Evolutionary conservation across 2,888 invertebrate genomes (phyloP).

Genomic region (Calameuta idolon): DNA sequence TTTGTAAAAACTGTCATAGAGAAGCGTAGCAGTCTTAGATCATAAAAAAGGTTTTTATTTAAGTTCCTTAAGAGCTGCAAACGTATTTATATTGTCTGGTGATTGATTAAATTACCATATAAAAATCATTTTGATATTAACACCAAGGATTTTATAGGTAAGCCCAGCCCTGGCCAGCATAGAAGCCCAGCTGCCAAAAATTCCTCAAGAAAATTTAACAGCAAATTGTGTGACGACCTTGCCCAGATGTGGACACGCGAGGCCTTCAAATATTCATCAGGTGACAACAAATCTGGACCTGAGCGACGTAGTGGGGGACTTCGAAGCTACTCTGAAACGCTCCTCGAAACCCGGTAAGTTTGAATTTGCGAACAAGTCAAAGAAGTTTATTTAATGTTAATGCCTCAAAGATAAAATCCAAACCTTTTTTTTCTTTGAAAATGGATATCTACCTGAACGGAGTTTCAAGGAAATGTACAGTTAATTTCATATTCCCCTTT

Average conservation of each 20-base stretch:
- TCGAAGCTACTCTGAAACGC: conserved; percentile 76
- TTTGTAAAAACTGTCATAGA: neutral
- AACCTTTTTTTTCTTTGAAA: neutral
- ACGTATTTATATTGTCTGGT: neutral
- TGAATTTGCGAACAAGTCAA: conserved; percentile 22
- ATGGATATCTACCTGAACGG: neutral
- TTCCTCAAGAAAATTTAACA: conserved; percentile 46
- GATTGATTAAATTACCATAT: neutral
- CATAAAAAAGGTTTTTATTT: neutral
- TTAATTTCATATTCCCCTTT: neutral
- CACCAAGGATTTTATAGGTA: conserved; percentile 38
- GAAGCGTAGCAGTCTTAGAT: neutral
- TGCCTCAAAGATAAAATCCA: neutral
- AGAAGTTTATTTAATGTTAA: neutral
- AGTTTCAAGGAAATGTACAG: neutral
- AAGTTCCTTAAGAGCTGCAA: neutral
- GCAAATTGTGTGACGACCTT: conserved; percentile 33
- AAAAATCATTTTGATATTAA: neutral
- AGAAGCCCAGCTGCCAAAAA: conserved; percentile 48
- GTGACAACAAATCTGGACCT: conserved; percentile 44
- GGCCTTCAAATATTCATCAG: conserved; percentile 18
- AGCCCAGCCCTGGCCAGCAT: conserved; percentile 49
- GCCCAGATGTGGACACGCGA: conserved; percentile 40
- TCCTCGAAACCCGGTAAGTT: conserved; percentile 39
- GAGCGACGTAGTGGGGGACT: conserved; percentile 75